phyloP scores from a whole-genome alignment of 2,797 vertebrate species.

The Gymnoscopelus braueri region DNA sequence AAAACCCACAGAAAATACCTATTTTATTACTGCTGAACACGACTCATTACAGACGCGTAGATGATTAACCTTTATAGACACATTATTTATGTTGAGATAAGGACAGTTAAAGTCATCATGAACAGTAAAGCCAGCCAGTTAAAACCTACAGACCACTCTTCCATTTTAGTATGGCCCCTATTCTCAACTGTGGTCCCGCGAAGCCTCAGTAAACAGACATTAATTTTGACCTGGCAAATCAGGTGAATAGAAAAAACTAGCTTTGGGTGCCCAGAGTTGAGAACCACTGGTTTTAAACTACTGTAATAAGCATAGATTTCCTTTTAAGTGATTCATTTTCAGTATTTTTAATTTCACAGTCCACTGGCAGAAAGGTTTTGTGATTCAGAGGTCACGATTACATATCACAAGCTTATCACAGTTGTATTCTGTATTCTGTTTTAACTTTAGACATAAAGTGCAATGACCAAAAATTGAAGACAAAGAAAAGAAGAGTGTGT shows the following conservation, averaged over 20 bases:
- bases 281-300: no score
- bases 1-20: conserved; percentile 52
- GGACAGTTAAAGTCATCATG: conserved; percentile 66
- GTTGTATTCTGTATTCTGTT: conserved; percentile 31
- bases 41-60: conserved; percentile 69
- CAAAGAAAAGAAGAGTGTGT: conserved; percentile 44
- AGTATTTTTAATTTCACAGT: neutral
- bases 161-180: conserved; percentile 30
- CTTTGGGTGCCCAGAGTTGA: no score
- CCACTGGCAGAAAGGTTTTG: no score
- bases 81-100: conserved; percentile 87
- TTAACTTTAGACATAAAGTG: conserved; percentile 65
- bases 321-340: neutral
- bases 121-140: conserved; percentile 55
- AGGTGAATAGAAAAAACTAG: no score
- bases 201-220: no score
- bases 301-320: neutral
- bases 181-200: no score
- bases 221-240: no score
- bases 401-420: conserved; percentile 25
- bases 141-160: conserved; percentile 36
- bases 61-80: conserved; percentile 81
- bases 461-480: conserved; percentile 67
- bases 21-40: conserved; percentile 67
- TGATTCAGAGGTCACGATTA: conserved; percentile 22